Evolutionary conservation across 2,888 invertebrate genomes (phyloP), one percentile per base, ranked within the genome.

Genomic region (Heterodera filipjevi): DNA sequence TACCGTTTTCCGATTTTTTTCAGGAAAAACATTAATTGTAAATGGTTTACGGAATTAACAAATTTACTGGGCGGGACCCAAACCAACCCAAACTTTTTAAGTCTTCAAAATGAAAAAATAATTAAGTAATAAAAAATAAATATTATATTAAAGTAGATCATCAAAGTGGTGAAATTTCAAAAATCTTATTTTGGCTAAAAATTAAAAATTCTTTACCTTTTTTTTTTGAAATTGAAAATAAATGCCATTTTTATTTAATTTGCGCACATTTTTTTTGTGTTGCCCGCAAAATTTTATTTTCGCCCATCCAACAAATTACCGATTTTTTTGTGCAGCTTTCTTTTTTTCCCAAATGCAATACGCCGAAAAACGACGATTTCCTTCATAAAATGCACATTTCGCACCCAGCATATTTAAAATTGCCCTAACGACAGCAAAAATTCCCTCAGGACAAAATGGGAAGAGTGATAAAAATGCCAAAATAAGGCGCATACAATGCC

Each of bases 361-460:
- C 59, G 59, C n/a, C 59, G n/a, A 8, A 59, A 59, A 59, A 59
- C 59, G 59, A 59, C 59, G 59, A n/a, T 59, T 59, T 59, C 27
- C n/a, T 59, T 27, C 22, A n/a, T 27, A 59, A 59, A 59, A 59
- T 59, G 59, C 49, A 49, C 49, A 49, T 3, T 49, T 49, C 49
- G 16, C 49, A 49, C 49, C 10, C 0, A 49, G 1, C 14, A 49
- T 14, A n/a, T n/a, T n/a, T n/a, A 49, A 49, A 49, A 49, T 49
- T 59, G 59, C 27, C 53, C 53, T 22, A 3, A 16, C n/a, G 22
- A 27, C n/a, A 39, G 39, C n/a, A 59, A n/a, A 59, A 59, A 59
- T 59, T 59, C 59, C 59, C 59, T 12, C 59, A 59, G 59, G 53
- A 53, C 14, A 53, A 22, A 53, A 22, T 19, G 59, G 59, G n/a